Percentiles rank a stretch among this genome's conserved stretches.
These are phyloP conservation scores for Clanis bilineata DNA, from an alignment of 2,888 invertebrate species.

Conservation along the genomic window DNA sequence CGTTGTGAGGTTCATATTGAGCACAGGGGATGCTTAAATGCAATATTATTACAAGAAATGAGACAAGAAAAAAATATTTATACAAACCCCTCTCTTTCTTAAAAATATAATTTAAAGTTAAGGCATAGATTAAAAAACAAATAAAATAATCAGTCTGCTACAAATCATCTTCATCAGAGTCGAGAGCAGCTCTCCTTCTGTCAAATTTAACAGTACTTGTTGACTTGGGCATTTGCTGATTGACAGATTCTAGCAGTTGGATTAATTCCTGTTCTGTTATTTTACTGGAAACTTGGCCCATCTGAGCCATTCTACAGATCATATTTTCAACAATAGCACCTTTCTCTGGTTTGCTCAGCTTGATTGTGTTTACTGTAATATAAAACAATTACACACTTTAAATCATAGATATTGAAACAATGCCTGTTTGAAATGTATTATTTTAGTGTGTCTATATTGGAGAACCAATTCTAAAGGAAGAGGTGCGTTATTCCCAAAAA, in stretches of 20 bases:
- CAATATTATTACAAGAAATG: neutral
- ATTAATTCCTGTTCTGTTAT: slow-evolving; percentile 94
- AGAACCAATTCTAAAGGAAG: too few relatives aligned
- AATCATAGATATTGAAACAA: neutral
- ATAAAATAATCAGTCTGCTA: slow-evolving; percentile 40
- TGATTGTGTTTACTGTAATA: slow-evolving; percentile 94
- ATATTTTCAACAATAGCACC: slow-evolving; percentile 97
- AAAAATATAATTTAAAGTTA: slow-evolving; percentile 19
- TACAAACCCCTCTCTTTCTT: neutral
- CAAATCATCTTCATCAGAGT: slow-evolving; percentile 89
- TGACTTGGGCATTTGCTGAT: slow-evolving; percentile 90
- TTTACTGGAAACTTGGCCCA: slow-evolving; percentile 92
- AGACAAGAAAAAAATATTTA: neutral
- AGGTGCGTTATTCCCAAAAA: too few relatives aligned
- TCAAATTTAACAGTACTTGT: slow-evolving; percentile 94
- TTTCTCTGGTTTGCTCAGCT: slow-evolving; percentile 97
- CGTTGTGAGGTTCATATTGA: neutral
- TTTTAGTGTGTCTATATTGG: too few relatives aligned
- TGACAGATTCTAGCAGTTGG: slow-evolving; percentile 91
- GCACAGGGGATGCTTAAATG: neutral
- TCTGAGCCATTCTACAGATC: slow-evolving; percentile 96
- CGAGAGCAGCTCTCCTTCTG: slow-evolving; percentile 92
- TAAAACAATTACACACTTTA: neutral
- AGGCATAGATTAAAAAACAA: slow-evolving; percentile 19
- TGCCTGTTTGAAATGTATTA: too few relatives aligned